These are phyloP conservation scores for Hyalella azteca DNA, from an alignment of 2,888 invertebrate species.

Conservation along the genomic window DNA sequence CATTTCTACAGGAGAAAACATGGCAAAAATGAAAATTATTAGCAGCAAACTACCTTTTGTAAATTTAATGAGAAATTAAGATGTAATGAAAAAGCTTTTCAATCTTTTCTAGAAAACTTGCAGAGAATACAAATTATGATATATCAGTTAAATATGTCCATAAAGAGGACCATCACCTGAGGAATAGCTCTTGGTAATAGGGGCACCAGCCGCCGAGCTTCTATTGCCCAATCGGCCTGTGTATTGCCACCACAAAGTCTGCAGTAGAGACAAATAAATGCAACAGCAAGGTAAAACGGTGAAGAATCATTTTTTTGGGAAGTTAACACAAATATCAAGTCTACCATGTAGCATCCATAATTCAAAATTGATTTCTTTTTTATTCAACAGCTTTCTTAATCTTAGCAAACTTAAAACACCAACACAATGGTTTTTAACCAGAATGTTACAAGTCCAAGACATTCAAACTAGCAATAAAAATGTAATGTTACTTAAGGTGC, in stretches of 20 bases:
- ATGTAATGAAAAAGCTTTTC: background rate
- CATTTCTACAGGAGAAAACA: too few species aligned
- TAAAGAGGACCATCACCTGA: slow-evolving; percentile 28
- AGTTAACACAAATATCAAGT: too few species aligned
- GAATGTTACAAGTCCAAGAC: too few species aligned
- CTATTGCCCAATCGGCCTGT: slow-evolving; percentile 80
- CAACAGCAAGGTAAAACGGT: too few species aligned
- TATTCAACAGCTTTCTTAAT: too few species aligned
- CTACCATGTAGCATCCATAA: too few species aligned
- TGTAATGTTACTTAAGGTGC: too few species aligned
- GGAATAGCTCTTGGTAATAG: slow-evolving; percentile 82
- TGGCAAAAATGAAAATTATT: background rate
- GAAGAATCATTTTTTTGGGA: too few species aligned
- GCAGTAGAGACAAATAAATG: slow-evolving; percentile 62
- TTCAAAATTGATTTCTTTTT: too few species aligned
- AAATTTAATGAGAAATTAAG: background rate
- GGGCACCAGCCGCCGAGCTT: slow-evolving; percentile 83
- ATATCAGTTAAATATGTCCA: background rate
- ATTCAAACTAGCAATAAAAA: too few species aligned
- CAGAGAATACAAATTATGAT: background rate
- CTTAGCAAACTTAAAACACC: too few species aligned
- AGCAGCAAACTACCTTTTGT: background rate
- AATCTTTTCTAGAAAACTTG: background rate
- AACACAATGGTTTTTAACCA: too few species aligned
- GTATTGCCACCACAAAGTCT: slow-evolving; percentile 68